phyloP scores from a whole-genome alignment of 2,888 invertebrate genomes.

The Onthophagus sagittarius region DNA sequence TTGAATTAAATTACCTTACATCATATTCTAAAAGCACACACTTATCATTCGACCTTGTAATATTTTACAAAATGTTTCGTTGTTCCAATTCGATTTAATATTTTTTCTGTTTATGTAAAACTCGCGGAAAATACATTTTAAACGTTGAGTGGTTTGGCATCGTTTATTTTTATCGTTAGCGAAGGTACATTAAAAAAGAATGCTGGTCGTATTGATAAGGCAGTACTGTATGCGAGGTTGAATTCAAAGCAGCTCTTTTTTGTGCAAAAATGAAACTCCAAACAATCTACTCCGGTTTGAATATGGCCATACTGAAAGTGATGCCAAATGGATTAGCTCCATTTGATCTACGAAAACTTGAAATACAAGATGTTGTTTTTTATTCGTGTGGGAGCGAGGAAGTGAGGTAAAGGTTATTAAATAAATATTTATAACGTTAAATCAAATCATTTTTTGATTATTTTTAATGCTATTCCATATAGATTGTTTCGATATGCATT shows the following conservation, averaged over 20 bases:
- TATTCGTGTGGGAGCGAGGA: neutral
- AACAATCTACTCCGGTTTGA: neutral
- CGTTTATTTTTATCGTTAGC: neutral
- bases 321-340: neutral
- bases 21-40: no score
- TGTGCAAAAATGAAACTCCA: neutral
- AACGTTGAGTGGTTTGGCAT: neutral
- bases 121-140: neutral
- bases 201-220: neutral
- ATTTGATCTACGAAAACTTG: neutral
- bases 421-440: neutral
- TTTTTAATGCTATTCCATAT: no score
- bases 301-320: neutral
- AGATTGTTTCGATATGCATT: no score
- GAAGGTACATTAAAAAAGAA: neutral
- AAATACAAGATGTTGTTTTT: neutral
- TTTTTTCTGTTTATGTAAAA: neutral
- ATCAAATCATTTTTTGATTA: no score
- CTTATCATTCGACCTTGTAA: no score
- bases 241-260: neutral
- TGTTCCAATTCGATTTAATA: neutral
- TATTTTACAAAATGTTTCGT: neutral
- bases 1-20: no score
- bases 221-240: neutral
- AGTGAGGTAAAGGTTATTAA: neutral